Percentiles rank a stretch among this genome's conserved stretches.
These are phyloP conservation scores for Actinernus sp. DNA, from an alignment of 92 coral and sea anemone genomes.

Conservation along the genomic window DNA sequence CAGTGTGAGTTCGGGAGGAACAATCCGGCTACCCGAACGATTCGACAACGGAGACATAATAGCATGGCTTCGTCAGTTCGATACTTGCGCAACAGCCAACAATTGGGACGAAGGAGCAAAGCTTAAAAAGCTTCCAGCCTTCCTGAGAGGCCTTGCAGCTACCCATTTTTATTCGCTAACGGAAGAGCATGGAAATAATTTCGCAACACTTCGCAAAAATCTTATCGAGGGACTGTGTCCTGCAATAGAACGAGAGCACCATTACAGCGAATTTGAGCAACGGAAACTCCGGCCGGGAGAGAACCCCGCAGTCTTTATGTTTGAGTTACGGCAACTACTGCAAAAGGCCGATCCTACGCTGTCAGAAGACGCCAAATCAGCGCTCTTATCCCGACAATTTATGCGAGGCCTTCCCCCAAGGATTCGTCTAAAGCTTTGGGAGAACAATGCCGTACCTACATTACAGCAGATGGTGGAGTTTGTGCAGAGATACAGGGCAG, in stretches of 20 bases:
- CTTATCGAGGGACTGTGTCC: no score
- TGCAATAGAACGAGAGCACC: conserved; percentile 11
- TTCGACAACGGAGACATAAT: no score
- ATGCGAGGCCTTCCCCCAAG: conserved; percentile 5
- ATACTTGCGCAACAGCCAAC: no score
- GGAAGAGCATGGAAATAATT: no score
- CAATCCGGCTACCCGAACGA: no score
- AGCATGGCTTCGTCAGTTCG: no score
- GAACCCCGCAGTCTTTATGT: conserved; percentile 8
- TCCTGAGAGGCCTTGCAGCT: no score
- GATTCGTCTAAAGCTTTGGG: conserved; percentile 7
- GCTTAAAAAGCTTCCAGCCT: no score
- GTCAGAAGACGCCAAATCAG: not conserved
- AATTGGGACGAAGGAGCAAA: no score
- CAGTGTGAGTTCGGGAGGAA: no score
- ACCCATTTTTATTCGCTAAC: no score
- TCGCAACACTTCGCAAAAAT: no score
- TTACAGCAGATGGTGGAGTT: conserved; percentile 8
- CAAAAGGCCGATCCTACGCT: conserved; percentile 6
- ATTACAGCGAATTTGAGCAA: conserved; percentile 10
- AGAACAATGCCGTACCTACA: conserved; percentile 12
- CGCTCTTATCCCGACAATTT: conserved; percentile 20
- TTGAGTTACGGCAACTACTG: conserved; percentile 6
- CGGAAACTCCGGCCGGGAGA: conserved; percentile 7
- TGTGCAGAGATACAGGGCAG: not conserved